These are phyloP conservation scores for Rambutsinella grinnellia DNA, from an alignment of 2,888 invertebrate genomes.

Conservation along the genomic window DNA sequence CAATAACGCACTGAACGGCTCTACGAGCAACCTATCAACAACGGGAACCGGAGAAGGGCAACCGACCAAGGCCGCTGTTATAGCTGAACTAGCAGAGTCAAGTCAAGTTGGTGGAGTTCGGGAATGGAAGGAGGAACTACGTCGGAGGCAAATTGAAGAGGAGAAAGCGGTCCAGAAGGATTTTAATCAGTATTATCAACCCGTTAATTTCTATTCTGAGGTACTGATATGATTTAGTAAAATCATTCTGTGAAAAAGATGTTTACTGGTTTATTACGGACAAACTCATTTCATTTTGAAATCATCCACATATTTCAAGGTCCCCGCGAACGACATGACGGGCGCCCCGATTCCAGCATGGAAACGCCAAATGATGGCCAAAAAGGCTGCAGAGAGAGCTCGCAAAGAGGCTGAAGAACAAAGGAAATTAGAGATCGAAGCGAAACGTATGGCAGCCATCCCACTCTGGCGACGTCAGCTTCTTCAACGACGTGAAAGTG, in stretches of 20 bases:
- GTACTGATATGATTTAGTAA: no score
- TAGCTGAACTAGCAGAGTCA: conserved; percentile 92
- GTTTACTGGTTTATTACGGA: neutral
- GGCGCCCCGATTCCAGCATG: conserved; percentile 93
- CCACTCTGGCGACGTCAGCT: conserved; percentile 96
- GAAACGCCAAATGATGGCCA: conserved; percentile 96
- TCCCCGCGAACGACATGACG: conserved; percentile 78
- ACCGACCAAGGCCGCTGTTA: conserved; percentile 71
- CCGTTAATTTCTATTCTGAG: conserved; percentile 90
- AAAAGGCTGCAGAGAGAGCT: conserved; percentile 93
- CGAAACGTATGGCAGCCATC: conserved; percentile 85
- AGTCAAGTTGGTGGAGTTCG: conserved; percentile 94
- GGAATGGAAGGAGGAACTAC: conserved; percentile 86
- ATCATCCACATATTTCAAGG: conserved; percentile 34
- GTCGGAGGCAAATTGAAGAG: conserved; percentile 83
- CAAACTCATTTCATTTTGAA: neutral
- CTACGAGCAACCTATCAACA: conserved; percentile 39
- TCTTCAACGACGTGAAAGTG: conserved; percentile 71
- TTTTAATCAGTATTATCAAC: conserved; percentile 86
- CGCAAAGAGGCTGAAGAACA: conserved; percentile 91
- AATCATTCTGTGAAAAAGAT: neutral
- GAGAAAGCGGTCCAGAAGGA: conserved; percentile 88
- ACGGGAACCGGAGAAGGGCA: conserved; percentile 41
- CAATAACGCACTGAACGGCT: conserved; percentile 47
- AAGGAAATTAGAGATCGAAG: conserved; percentile 85